Percentiles rank a stretch among this genome's conserved stretches.
Conservation (phyloP, 2,797 vertebrate genomes). For the Adelosebastes latens region DNA sequence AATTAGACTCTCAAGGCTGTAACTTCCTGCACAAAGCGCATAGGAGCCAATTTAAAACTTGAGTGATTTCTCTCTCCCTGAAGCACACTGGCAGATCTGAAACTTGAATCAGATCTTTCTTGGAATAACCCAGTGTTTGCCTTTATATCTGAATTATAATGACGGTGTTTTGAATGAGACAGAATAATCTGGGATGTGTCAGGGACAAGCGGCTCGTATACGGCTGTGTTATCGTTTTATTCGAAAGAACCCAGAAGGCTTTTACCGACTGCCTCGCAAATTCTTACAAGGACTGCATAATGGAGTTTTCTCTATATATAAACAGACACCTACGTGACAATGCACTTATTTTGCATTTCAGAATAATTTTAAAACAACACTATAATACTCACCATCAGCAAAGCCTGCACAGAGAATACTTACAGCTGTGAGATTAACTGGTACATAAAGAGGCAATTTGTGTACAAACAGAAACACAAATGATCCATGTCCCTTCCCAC, state of each 20-base stretch:
- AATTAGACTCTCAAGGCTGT: constrained; percentile 42
- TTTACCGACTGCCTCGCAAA: constrained; percentile 13
- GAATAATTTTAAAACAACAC: neutral
- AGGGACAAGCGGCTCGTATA: neutral
- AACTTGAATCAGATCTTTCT: constrained; percentile 33
- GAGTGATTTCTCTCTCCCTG: constrained; percentile 52
- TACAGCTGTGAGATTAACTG: neutral
- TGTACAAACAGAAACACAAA: neutral
- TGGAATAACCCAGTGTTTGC: constrained; percentile 37
- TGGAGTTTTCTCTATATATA: neutral
- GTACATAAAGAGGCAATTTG: neutral
- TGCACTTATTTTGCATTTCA: neutral
- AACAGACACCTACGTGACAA: neutral
- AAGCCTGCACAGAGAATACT: neutral
- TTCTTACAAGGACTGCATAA: constrained; percentile 1
- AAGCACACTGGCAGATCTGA: constrained; percentile 41
- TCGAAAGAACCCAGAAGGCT: constrained; percentile 2
- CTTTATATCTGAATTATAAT: constrained; percentile 45
- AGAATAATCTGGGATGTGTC: constrained; percentile 31
- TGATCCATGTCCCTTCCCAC: neutral
- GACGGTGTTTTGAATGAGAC: constrained; percentile 28
- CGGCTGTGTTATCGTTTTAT: constrained; percentile 1
- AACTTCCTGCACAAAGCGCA: constrained; percentile 45
- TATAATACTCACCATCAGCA: neutral
- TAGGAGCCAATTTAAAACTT: constrained; percentile 65